A percentile compares a stretch with the other conserved stretches of the same genome.
phyloP scores from a whole-genome alignment of 2,797 vertebrate species.

The Masticophis lateralis region DNA sequence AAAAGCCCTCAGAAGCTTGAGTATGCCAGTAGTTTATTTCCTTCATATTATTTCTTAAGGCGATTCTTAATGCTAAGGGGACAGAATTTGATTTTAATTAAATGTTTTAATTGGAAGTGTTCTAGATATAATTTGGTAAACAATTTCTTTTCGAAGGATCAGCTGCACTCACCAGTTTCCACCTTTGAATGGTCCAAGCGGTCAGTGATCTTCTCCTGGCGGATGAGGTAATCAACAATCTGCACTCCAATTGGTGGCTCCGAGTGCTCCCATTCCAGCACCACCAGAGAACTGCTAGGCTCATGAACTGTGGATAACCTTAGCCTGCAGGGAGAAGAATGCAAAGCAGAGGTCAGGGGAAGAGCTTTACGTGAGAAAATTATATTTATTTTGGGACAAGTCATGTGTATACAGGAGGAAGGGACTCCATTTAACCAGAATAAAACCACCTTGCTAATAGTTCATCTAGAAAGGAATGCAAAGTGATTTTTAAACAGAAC shows the following conservation, averaged over 20 bases:
- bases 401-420: neutral
- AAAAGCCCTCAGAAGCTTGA: neutral
- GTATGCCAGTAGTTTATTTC: neutral
- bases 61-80: neutral
- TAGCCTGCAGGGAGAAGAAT: slow-evolving; percentile 73
- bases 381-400: neutral
- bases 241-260: slow-evolving; percentile 94
- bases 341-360: neutral
- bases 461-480: neutral
- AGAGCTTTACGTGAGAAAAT: neutral
- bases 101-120: neutral
- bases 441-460: neutral
- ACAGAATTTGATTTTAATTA: neutral
- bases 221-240: slow-evolving; percentile 94
- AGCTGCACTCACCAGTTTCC: slow-evolving; percentile 84
- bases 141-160: neutral
- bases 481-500: neutral
- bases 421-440: neutral
- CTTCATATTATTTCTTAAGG: neutral
- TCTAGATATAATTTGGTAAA: neutral
- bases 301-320: slow-evolving; percentile 88
- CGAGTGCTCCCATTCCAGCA: slow-evolving; percentile 93
- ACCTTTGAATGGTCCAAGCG: slow-evolving; percentile 95
- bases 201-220: slow-evolving; percentile 95
- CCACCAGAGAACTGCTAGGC: slow-evolving; percentile 95